Evolutionary conservation across 1,140 invertebrate species (phyloP).

Genomic region (Trachelipus rathkii): DNA sequence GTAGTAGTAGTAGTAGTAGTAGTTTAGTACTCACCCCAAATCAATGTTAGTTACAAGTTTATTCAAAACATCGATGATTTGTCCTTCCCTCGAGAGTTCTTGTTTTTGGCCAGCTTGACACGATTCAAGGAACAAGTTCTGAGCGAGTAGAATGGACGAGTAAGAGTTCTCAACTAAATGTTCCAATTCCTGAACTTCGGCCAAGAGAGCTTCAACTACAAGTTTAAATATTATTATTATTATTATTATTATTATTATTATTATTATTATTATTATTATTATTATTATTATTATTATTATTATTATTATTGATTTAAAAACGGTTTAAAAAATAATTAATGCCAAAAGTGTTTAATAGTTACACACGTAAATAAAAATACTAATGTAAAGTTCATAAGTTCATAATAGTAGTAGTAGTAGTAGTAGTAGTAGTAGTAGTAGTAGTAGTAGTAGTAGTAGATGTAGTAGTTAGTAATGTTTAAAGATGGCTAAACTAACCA

Average conservation of each 20-base stretch:
- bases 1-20: not conserved
- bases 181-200: constrained; percentile 39
- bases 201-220: constrained; percentile 32
- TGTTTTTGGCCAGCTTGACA: constrained; percentile 36
- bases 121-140: constrained; percentile 43
- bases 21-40: constrained; percentile 40
- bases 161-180: constrained; percentile 39
- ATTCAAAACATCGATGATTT: constrained; percentile 41
- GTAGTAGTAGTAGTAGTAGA: no score
- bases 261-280: not conserved
- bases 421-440: no score
- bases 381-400: no score
- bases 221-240: not conserved
- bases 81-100: constrained; percentile 34
- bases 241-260: no score
- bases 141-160: constrained; percentile 37
- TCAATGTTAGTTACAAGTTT: constrained; percentile 44
- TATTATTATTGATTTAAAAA: no score
- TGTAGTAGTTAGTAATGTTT: no score
- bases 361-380: no score
- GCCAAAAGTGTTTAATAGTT: no score
- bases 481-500: constrained; percentile 17
- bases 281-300: not conserved
- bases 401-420: no score
- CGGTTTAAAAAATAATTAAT: not conserved